A percentile compares a stretch with the other conserved stretches of the same genome.
Conservation (phyloP, 2,888 invertebrate species). For the Phaedon cochleariae region DNA sequence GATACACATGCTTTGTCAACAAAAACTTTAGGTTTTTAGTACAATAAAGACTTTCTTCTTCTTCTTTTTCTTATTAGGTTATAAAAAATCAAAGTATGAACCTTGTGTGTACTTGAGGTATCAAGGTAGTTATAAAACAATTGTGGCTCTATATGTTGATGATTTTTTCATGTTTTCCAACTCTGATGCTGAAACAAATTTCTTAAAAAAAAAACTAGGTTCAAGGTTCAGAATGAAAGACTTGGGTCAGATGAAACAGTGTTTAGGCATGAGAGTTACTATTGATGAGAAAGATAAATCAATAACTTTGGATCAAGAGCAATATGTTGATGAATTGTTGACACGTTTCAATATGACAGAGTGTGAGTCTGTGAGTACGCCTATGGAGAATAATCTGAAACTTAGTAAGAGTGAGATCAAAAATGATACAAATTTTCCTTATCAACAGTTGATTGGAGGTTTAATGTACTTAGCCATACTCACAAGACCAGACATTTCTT, state of each 20-base stretch:
- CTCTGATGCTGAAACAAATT: conserved; percentile 12
- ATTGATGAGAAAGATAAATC: conserved; percentile 10
- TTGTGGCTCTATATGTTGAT: too few species aligned
- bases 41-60: too few species aligned
- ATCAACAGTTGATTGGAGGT: conserved; percentile 34
- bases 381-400: conserved; percentile 21
- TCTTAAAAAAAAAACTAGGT: conserved; percentile 28
- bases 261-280: conserved; percentile 33
- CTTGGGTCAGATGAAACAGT: conserved; percentile 13
- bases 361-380: conserved; percentile 11
- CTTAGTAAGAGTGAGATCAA: conserved; percentile 8
- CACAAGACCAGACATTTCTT: conserved; percentile 33
- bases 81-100: conserved; percentile 32
- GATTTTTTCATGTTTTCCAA: too few species aligned
- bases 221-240: conserved; percentile 17
- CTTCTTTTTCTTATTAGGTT: too few species aligned
- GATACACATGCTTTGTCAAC: too few species aligned
- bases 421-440: conserved; percentile 17
- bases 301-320: conserved; percentile 24
- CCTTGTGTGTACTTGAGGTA: conserved; percentile 25
- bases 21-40: too few species aligned
- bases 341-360: conserved; percentile 13
- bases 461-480: conserved; percentile 18
- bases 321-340: conserved; percentile 30
- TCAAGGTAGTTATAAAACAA: conserved; percentile 16